Percentiles rank a stretch among this genome's conserved stretches.
Conservation (phyloP, 92 coral and sea anemone species). For the Hydrozoanthus gracilis region DNA sequence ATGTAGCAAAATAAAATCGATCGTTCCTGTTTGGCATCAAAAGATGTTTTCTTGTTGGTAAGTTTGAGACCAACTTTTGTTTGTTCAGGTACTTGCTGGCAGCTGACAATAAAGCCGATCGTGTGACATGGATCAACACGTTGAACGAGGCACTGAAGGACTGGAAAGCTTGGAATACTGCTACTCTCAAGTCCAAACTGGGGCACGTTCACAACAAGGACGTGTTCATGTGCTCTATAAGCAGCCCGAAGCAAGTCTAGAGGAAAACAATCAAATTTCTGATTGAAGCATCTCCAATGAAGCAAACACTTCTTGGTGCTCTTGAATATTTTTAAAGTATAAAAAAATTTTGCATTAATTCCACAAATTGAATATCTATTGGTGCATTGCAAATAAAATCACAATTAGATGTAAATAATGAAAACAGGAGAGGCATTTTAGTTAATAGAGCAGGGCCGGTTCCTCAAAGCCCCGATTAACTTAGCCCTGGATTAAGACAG, state of each 20-base stretch:
- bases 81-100: constrained; percentile 86
- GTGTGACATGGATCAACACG: constrained; percentile 90
- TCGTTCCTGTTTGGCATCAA: neutral
- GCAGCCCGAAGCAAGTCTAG: constrained; percentile 45
- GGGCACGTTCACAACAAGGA: constrained; percentile 63
- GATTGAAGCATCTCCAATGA: neutral
- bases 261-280: neutral
- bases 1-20: neutral
- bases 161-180: constrained; percentile 85
- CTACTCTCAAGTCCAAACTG: constrained; percentile 57
- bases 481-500: no score
- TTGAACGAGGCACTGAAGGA: constrained; percentile 93
- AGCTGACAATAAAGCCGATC: constrained; percentile 92
- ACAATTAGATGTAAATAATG: neutral
- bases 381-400: neutral
- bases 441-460: neutral
- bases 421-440: neutral
- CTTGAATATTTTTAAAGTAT: neutral
- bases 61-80: neutral
- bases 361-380: neutral
- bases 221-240: constrained; percentile 60
- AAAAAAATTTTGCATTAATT: no score
- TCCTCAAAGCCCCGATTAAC: no score
- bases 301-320: neutral
- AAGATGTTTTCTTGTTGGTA: neutral